These are phyloP conservation scores for Drepanosiphum platanoidis DNA, from an alignment of 2,888 invertebrate genomes.

Conservation along the genomic window DNA sequence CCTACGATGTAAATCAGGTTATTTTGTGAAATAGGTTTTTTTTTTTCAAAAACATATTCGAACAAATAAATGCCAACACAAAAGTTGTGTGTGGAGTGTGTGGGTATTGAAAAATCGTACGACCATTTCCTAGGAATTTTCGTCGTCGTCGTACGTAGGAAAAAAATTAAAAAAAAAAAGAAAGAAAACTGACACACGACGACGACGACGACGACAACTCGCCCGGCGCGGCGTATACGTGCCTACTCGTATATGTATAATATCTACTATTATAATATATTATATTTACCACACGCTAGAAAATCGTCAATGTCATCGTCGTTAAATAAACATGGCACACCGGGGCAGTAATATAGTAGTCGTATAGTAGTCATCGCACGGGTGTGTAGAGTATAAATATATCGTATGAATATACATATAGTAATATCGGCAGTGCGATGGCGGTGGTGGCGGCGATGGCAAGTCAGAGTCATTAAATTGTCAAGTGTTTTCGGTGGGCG, in stretches of 20 bases:
- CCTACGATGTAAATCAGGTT: too few relatives aligned
- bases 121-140: conserved; percentile 8
- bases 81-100: neutral
- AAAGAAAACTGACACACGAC: conserved; percentile 25
- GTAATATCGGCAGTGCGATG: neutral
- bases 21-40: too few relatives aligned
- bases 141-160: neutral
- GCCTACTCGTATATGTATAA: neutral
- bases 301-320: conserved; percentile 60
- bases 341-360: neutral
- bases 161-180: neutral
- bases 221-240: neutral
- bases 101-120: neutral
- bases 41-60: neutral
- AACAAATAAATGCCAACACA: neutral
- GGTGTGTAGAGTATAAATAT: too few relatives aligned
- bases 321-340: conserved; percentile 60
- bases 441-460: neutral
- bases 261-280: conserved; percentile 36
- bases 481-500: conserved; percentile 56
- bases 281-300: conserved; percentile 37
- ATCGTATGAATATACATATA: neutral
- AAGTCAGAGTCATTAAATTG: conserved; percentile 62
- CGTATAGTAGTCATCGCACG: neutral
- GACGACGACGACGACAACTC: conserved; percentile 31